Evolutionary conservation across 2,888 invertebrate species (phyloP), one percentile per base, ranked within the genome.

Genomic region (Amphipyra tragopoginis): DNA sequence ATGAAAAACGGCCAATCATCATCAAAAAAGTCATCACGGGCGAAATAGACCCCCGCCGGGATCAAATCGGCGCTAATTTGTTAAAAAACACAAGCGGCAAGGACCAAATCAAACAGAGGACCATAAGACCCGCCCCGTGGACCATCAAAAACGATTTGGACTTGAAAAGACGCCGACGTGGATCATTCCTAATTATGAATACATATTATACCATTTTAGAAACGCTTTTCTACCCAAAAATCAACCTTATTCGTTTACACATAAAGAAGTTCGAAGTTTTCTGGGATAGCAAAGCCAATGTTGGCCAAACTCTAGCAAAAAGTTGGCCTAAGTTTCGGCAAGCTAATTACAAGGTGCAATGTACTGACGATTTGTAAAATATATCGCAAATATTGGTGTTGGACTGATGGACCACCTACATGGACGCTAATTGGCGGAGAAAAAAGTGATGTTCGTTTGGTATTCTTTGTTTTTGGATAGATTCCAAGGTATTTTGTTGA

Each of bases 61-160:
- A 83, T 84, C 83, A 84, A 88, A 85, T 86, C 84, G 83, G 82
- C 77, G 88, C 82, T 90, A 89, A 90, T 90, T 88, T 88, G 90
- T 88, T 82, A 77, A 87, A 86, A 86, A 87, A 86, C 83, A 79
- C 79, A 74, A 83, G 82, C 83, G 81, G 76, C 72, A 54, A 72
- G 72, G 78, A 69, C 72, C 84, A 85, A 88, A 87, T 88, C 87
- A 83, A 82, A 83, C 83, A 80, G 82, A 72, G 79, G 81, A 82
- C 77, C 80, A 51, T 55, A 57, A 45, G 65, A 72, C 57, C 73
- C 82, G 83, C 85, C 84, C 81, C 69, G 40, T 51, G 61, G 60
- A 59, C 59, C 67, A 69, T 77, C 75, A 66, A 48, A 76, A 72
- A 66, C 69, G 71, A 80, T 81, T 75, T 55, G 53, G 56, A 84